Conservation (phyloP, 2,113 vertebrate genomes). For the Oreotrochilus melanogaster region DNA sequence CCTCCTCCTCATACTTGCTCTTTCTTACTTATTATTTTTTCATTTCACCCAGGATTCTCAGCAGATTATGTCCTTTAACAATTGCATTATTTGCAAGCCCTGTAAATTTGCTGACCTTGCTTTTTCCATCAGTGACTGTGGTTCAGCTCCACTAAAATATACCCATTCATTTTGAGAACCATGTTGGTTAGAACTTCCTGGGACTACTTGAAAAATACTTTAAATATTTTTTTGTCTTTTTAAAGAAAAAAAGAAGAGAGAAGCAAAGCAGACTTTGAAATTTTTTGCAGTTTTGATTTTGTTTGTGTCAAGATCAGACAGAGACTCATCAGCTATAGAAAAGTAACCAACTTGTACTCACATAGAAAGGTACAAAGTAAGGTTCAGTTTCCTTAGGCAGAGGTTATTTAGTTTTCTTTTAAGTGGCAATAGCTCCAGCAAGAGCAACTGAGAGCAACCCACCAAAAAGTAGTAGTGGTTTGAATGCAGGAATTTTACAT, state of each 20-base stretch:
- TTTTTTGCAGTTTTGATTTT: conserved; percentile 10
- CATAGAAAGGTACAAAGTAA: conserved; percentile 1
- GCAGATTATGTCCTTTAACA: neutral
- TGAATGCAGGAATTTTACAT: neutral
- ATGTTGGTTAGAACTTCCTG: neutral
- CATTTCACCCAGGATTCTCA: neutral
- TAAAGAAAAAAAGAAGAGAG: neutral
- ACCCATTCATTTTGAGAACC: neutral
- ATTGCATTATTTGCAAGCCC: neutral
- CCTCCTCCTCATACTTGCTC: neutral
- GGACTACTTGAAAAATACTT: neutral
- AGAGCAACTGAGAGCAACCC: neutral
- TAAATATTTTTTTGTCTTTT: neutral
- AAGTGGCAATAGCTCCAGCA: neutral
- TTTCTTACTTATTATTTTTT: neutral
- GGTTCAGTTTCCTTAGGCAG: neutral
- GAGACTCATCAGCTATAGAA: neutral
- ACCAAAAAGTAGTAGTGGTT: neutral
- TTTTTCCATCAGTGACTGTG: neutral
- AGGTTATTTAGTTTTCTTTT: conserved; percentile 30
- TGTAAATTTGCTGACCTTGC: neutral
- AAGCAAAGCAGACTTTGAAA: neutral
- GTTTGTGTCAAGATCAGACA: conserved; percentile 7
- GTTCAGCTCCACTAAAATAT: neutral
- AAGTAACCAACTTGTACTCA: conserved; percentile 24